Percentiles rank a stretch among this genome's conserved stretches.
Evolutionary conservation across 2,888 invertebrate genomes (phyloP).

Genomic region (Dyspetes luteomarginatus): DNA sequence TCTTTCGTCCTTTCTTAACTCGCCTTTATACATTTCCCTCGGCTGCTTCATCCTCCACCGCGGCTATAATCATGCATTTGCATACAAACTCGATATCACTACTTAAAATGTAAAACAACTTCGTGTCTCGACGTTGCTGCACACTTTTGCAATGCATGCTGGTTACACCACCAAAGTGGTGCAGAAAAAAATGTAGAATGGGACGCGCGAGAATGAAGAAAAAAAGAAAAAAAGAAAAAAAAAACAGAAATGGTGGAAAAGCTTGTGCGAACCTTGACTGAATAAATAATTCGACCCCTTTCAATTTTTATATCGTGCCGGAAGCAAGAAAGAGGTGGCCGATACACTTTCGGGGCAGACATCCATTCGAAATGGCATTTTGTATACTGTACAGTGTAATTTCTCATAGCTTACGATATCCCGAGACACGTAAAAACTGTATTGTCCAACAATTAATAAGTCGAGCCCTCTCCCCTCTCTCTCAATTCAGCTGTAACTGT

Average conservation of each 20-base stretch:
- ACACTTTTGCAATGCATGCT: conserved; percentile 52
- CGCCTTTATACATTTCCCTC: conserved; percentile 5
- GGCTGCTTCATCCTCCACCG: conserved; percentile 63
- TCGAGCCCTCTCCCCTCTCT: too few species aligned
- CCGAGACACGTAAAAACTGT: background rate
- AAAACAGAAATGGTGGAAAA: conserved; percentile 31
- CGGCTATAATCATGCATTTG: conserved; percentile 85
- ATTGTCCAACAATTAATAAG: too few species aligned
- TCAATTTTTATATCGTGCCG: conserved; percentile 42
- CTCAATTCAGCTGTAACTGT: too few species aligned
- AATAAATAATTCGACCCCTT: conserved; percentile 49
- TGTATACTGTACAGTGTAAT: too few species aligned
- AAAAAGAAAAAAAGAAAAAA: conserved; percentile 51
- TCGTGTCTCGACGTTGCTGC: conserved; percentile 69
- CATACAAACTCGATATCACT: conserved; percentile 85
- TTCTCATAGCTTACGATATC: background rate
- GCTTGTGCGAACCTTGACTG: conserved; percentile 28
- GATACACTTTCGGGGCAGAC: background rate
- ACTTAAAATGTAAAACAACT: conserved; percentile 84
- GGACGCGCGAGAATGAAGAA: conserved; percentile 25
- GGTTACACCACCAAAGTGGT: conserved; percentile 37
- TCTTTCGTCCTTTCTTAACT: conserved; percentile 35
- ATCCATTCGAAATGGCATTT: conserved; percentile 2
- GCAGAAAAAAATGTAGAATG: conserved; percentile 37
- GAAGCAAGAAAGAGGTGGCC: background rate